phyloP scores from a whole-genome alignment of 2,113 vertebrate species.

The Triplophysa rosa region DNA sequence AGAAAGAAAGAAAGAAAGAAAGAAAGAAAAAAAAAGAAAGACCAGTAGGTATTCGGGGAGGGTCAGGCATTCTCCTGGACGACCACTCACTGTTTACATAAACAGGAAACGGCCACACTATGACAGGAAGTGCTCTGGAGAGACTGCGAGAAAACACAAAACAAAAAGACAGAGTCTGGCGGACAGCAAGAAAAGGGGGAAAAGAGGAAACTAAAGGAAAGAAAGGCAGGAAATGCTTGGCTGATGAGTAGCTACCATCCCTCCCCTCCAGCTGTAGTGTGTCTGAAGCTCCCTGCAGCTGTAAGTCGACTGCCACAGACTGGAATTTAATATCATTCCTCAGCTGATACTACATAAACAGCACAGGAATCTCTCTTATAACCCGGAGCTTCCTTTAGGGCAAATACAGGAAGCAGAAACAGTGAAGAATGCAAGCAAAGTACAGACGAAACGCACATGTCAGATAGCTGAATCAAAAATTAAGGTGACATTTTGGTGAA shows the following conservation, averaged over 20 bases:
- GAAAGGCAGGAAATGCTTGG: constrained; percentile 47
- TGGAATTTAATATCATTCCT: constrained; percentile 39
- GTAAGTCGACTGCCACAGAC: constrained; percentile 13
- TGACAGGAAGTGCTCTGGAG: constrained; percentile 6
- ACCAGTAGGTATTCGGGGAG: background rate
- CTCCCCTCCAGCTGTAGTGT: constrained; percentile 21
- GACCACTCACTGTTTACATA: constrained; percentile 8
- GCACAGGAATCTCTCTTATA: constrained; percentile 4
- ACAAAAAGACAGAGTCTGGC: background rate
- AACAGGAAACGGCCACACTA: constrained; percentile 24
- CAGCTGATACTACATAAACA: constrained; percentile 38
- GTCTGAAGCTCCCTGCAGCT: constrained; percentile 16
- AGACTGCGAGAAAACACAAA: background rate
- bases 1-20: too few relatives aligned
- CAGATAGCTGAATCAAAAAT: constrained; percentile 1
- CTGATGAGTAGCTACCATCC: constrained; percentile 39
- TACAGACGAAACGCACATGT: background rate
- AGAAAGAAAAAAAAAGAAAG: background rate
- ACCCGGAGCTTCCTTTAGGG: constrained; percentile 15
- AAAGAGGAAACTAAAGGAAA: constrained; percentile 3
- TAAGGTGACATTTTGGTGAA: background rate
- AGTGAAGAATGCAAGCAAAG: background rate
- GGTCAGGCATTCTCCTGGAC: background rate
- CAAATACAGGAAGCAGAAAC: constrained; percentile 22
- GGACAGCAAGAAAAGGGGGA: background rate